A percentile compares a stretch with the other conserved stretches of the same genome.
Conservation (phyloP, 1,140 invertebrate genomes). For the Belonocnema kinseyi region DNA sequence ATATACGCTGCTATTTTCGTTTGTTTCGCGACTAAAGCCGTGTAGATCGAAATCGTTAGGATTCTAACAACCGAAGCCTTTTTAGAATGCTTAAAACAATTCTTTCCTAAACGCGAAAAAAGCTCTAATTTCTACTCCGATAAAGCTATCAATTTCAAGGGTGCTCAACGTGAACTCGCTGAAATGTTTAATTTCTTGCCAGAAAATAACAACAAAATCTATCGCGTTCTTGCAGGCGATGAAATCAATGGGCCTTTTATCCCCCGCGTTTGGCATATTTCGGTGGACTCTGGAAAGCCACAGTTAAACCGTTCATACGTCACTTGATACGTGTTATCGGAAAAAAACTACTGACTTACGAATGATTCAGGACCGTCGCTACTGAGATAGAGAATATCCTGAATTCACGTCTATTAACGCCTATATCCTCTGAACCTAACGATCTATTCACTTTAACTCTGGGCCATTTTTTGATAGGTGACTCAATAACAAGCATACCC, state of each 20-base stretch:
- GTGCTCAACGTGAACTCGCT: too few relatives aligned
- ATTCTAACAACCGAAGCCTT: too few relatives aligned
- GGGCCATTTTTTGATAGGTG: background rate
- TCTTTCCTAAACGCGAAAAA: too few relatives aligned
- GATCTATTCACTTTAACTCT: background rate
- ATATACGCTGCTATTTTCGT: slow-evolving; percentile 15
- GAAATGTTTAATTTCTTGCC: background rate
- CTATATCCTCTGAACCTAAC: background rate
- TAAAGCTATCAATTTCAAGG: too few relatives aligned
- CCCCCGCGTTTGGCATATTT: background rate
- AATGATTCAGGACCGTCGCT: background rate
- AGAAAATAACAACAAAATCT: background rate
- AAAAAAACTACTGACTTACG: background rate
- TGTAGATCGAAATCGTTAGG: background rate
- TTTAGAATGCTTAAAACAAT: too few relatives aligned
- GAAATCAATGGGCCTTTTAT: background rate
- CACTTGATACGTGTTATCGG: background rate
- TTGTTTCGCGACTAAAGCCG: slow-evolving; percentile 2
- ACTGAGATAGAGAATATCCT: too few relatives aligned
- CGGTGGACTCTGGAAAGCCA: background rate
- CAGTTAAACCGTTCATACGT: background rate
- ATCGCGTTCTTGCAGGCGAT: too few relatives aligned
- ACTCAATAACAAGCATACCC: too few relatives aligned
- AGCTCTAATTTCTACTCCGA: background rate
- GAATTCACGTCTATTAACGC: background rate